Evolutionary conservation across 2,797 vertebrate species (phyloP).

Genomic region (Urocyon cinereoargenteus): DNA sequence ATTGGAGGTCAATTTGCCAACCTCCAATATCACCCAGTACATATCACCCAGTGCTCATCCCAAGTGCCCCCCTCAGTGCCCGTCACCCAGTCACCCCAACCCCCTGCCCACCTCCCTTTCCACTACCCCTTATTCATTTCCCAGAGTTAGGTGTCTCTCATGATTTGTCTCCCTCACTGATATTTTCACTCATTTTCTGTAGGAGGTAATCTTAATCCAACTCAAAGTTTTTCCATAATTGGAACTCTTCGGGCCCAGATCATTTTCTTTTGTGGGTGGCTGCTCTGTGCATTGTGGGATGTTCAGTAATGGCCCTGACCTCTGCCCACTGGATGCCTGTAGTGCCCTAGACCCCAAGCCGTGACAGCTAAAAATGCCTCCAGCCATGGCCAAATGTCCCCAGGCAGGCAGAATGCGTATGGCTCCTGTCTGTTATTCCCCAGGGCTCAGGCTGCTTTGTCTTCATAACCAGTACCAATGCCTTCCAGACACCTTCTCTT

Average conservation of each 20-base stretch:
- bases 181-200: too few species aligned
- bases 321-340: neutral
- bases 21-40: too few species aligned
- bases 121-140: too few species aligned
- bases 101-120: too few species aligned
- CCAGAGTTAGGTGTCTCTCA: too few species aligned
- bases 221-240: neutral
- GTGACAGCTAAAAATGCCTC: neutral
- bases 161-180: too few species aligned
- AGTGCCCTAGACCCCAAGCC: neutral
- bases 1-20: too few species aligned
- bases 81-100: too few species aligned
- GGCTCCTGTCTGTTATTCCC: neutral
- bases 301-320: neutral
- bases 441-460: neutral
- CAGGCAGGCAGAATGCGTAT: too few species aligned
- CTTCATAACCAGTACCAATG: neutral
- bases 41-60: too few species aligned
- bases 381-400: neutral
- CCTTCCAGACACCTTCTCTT: neutral
- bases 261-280: neutral
- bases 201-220: neutral
- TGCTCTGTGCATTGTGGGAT: fast-evolving
- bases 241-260: too few species aligned
- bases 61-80: too few species aligned